A percentile compares a stretch with the other conserved stretches of the same genome.
phyloP scores from a whole-genome alignment of 2,113 vertebrate species.

The Picathartes gymnocephalus region DNA sequence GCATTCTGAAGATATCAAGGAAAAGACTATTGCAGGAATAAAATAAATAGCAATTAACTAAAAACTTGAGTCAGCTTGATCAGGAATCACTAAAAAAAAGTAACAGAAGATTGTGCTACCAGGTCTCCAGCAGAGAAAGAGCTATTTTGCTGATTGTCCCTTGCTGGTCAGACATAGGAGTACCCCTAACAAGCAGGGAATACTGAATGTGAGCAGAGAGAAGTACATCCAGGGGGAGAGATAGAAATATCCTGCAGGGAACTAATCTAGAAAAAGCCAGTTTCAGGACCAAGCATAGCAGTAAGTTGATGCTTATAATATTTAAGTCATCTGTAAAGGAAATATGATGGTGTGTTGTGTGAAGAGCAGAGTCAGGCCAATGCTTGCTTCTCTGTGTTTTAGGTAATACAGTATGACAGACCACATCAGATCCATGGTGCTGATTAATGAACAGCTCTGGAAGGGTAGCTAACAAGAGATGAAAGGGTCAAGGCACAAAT shows the following conservation, averaged over 20 bases:
- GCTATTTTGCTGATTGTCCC: neutral
- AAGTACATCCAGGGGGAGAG: neutral
- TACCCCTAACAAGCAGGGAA: neutral
- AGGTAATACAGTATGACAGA: conserved; percentile 48
- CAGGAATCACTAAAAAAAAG: neutral
- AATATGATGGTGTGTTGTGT: neutral
- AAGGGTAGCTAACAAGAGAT: conserved; percentile 38
- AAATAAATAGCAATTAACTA: conserved; percentile 45
- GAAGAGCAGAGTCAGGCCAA: neutral
- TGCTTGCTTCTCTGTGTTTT: conserved; percentile 8
- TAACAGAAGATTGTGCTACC: neutral
- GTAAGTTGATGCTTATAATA: neutral
- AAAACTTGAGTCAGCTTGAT: conserved; percentile 2
- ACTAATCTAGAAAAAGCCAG: neutral
- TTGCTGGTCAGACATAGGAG: neutral
- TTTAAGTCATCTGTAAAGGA: conserved; percentile 28
- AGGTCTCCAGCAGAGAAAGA: neutral
- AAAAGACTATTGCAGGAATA: neutral
- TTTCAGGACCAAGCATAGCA: neutral
- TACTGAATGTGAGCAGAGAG: neutral
- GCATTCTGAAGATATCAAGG: neutral
- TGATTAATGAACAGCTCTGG: conserved; percentile 61
- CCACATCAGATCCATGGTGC: conserved; percentile 36
- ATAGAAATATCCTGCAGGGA: neutral
- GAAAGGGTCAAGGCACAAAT: conserved; percentile 48